phyloP scores from a whole-genome alignment of 2,888 invertebrate species.

The Andrena haemorrhoa region DNA sequence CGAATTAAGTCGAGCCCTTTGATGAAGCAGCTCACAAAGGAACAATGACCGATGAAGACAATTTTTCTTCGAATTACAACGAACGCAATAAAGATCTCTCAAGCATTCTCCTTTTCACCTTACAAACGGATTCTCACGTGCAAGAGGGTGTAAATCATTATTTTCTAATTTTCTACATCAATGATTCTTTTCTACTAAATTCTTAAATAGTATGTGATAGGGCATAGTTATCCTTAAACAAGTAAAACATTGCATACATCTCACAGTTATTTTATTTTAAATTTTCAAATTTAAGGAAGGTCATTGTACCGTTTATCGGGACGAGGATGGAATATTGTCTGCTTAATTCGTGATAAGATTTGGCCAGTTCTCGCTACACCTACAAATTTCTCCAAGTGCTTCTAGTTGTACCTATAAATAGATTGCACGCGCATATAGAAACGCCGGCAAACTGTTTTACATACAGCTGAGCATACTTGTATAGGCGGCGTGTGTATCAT shows the following conservation, averaged over 20 bases:
- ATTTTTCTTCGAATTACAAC: constrained; percentile 1
- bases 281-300: too few relatives aligned
- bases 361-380: too few relatives aligned
- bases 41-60: neutral
- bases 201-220: too few relatives aligned
- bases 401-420: constrained; percentile 5
- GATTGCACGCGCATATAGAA: neutral
- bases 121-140: neutral
- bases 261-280: too few relatives aligned
- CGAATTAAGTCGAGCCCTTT: constrained; percentile 5
- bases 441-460: constrained; percentile 20
- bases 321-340: neutral
- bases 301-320: too few relatives aligned
- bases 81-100: neutral
- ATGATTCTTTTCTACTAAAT: too few relatives aligned
- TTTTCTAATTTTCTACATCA: too few relatives aligned
- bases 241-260: too few relatives aligned
- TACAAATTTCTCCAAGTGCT: constrained; percentile 3
- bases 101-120: neutral
- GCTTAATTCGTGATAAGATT: neutral
- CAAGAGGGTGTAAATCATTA: neutral
- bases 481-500: constrained; percentile 33
- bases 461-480: constrained; percentile 36
- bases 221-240: too few relatives aligned
- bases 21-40: neutral